phyloP scores from a whole-genome alignment of 2,888 invertebrate genomes.

The Drosophila subquinaria region DNA sequence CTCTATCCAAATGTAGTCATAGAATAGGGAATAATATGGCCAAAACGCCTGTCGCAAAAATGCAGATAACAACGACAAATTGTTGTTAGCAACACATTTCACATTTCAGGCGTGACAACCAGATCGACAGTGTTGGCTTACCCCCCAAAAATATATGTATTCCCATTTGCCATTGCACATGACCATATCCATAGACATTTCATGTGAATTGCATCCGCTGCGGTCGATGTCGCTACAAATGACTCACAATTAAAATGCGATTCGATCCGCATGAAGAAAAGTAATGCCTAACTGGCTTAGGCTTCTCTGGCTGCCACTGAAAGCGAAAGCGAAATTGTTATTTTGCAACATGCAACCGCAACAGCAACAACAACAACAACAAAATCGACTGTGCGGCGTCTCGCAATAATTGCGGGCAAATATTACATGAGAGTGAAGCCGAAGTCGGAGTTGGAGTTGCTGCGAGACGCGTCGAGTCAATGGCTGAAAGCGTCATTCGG shows the following conservation, averaged over 20 bases:
- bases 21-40: conserved; percentile 48
- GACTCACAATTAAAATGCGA: conserved; percentile 78
- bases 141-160: neutral
- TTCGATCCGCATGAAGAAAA: conserved; percentile 50
- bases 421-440: conserved; percentile 68
- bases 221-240: conserved; percentile 61
- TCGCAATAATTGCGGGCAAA: conserved; percentile 77
- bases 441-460: conserved; percentile 12
- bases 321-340: conserved; percentile 76
- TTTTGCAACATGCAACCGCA: conserved; percentile 80
- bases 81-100: neutral
- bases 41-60: conserved; percentile 1
- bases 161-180: conserved; percentile 3
- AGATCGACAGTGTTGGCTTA: neutral
- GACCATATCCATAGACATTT: conserved; percentile 20
- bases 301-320: conserved; percentile 29
- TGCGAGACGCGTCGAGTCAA: conserved; percentile 7
- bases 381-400: conserved; percentile 52
- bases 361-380: conserved; percentile 53
- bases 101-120: conserved; percentile 9
- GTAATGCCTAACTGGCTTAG: conserved; percentile 52
- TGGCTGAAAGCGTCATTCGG: conserved; percentile 38
- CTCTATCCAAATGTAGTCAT: conserved; percentile 58
- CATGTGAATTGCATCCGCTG: conserved; percentile 53
- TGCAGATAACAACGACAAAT: conserved; percentile 3